Conservation (phyloP, 1,140 invertebrate genomes). For the Drosophila lacertosa region DNA sequence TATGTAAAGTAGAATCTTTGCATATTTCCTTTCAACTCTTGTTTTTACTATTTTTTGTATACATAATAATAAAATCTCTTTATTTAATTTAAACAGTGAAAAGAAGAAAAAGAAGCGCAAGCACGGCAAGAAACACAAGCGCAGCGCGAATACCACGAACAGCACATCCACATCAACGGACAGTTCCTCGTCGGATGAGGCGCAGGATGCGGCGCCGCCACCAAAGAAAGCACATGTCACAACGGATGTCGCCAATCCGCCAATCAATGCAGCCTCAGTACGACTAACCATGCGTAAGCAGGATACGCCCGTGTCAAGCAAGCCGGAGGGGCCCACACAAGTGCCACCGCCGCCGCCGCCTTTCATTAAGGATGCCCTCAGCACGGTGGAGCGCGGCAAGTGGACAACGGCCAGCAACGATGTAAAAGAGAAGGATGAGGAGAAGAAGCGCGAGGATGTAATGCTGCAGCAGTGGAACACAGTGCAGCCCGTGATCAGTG, state of each 20-base stretch:
- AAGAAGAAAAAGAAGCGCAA: constrained; percentile 87
- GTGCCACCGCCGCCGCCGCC: constrained; percentile 61
- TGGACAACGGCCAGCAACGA: constrained; percentile 57
- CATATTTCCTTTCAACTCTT: no score
- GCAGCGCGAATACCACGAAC: constrained; percentile 79
- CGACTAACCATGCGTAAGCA: constrained; percentile 89
- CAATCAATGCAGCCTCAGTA: constrained; percentile 86
- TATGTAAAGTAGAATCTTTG: no score
- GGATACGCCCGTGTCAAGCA: constrained; percentile 68
- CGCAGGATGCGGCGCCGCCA: constrained; percentile 82
- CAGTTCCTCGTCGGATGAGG: constrained; percentile 83
- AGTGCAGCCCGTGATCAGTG: constrained; percentile 85
- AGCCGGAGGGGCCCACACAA: constrained; percentile 47
- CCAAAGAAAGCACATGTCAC: constrained; percentile 53
- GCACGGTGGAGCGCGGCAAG: constrained; percentile 71
- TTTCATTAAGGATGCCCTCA: constrained; percentile 54
- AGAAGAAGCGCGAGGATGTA: constrained; percentile 84
- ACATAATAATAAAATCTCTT: no score
- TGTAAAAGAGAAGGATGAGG: constrained; percentile 46
- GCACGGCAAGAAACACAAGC: constrained; percentile 86
- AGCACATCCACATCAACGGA: constrained; percentile 68
- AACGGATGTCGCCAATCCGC: constrained; percentile 73
- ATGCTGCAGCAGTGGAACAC: constrained; percentile 87
- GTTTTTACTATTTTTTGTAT: no score
- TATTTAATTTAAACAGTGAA: constrained; percentile 13